Evolutionary conservation across 1,140 invertebrate genomes (phyloP), one percentile per base, ranked within the genome.

Genomic region (Zaprionus vittiger): DNA sequence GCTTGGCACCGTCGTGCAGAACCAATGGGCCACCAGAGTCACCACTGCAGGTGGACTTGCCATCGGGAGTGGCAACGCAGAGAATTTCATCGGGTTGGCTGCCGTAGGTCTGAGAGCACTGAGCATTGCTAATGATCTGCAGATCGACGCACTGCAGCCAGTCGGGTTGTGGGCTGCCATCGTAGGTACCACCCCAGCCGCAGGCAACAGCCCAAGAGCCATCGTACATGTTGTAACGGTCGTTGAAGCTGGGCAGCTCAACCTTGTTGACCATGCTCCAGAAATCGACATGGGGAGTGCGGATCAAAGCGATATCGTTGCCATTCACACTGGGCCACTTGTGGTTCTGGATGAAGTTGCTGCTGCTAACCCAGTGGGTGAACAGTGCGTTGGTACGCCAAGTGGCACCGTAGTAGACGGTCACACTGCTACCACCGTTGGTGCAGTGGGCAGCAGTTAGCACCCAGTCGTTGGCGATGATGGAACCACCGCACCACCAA

Each of bases 391-490:
- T 73, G 31, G 78, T 80, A 9, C 81, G 78, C 41, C 62, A 59
- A 2, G 78, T 80, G 34, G 81, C 78, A 38, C 81, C 79, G 12
- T 79, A 77, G 52, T 70, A 79, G 44, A 79, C 56, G 44, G 73
- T 79, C 12, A 73, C 81, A 17, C 52, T 55, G 9, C 52, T 56
- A 22, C 73, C 86, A 14, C 57, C 56, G 54, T 75, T 74, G 24
- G 67, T 75, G 80, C 95, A 95, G 78, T 96, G 95, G 15, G 94
- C 95, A 22, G 95, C 94, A 7, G 94, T 94, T 34, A 95, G 73
- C 6, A 95, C 87, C 94, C 94, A 95, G 24, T 92, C 59, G 66
- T 92, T 78, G 64, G 92, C 93, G 37, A 95, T 94, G 61, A 96
- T 83, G 22, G 94, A 94, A 28, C 94, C 95, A 12, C 95, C 95